Evolutionary conservation across 2,797 vertebrate genomes (phyloP).

Genomic region (Poecilia wingei): DNA sequence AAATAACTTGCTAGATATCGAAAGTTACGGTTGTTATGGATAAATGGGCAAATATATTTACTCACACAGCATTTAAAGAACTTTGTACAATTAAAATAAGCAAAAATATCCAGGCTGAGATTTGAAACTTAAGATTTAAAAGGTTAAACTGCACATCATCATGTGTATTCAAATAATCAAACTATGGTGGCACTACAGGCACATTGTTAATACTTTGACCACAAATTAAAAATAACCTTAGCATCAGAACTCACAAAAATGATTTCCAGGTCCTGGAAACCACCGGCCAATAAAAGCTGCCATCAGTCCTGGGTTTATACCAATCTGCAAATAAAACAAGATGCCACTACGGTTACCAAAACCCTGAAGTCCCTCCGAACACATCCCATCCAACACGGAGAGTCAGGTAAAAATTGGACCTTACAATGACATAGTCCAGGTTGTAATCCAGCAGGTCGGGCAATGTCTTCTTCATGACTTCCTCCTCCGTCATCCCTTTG

Average conservation of each 20-base stretch:
- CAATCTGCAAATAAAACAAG: constrained; percentile 84
- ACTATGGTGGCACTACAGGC: neutral
- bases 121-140: neutral
- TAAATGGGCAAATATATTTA: no score
- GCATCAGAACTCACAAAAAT: constrained; percentile 88
- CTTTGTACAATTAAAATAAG: no score
- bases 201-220: neutral
- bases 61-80: no score
- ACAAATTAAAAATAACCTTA: neutral
- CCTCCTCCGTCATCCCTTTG: constrained; percentile 95
- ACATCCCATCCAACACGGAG: neutral
- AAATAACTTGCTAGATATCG: no score
- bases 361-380: neutral
- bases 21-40: no score
- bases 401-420: constrained; percentile 35
- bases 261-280: constrained; percentile 98
- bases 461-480: constrained; percentile 94
- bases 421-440: constrained; percentile 98
- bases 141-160: neutral
- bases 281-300: constrained; percentile 97
- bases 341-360: neutral
- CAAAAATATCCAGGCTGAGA: no score
- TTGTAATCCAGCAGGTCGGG: constrained; percentile 95
- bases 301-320: constrained; percentile 98
- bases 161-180: neutral